A percentile compares a stretch with the other conserved stretches of the same genome.
Evolutionary conservation across 1,140 invertebrate species (phyloP).

Genomic region (Eumeta japonica): DNA sequence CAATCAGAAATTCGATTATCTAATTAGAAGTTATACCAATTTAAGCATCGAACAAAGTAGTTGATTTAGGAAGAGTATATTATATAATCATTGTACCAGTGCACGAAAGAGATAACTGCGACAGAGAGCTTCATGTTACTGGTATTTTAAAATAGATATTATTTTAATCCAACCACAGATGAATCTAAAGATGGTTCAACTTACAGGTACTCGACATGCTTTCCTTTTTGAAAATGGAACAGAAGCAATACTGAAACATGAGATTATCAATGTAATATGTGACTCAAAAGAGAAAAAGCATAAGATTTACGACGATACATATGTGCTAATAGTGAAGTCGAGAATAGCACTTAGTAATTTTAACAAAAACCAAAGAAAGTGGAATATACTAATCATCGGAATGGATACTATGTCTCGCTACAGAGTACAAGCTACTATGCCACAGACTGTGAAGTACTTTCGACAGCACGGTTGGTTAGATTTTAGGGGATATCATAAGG

Average conservation of each 20-base stretch:
- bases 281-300: conserved; percentile 7
- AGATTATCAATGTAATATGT: conserved; percentile 30
- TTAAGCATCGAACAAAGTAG: too few species aligned
- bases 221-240: conserved; percentile 20
- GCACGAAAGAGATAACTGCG: too few species aligned
- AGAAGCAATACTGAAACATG: conserved; percentile 14
- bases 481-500: conserved; percentile 56
- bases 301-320: conserved; percentile 28
- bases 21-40: too few species aligned
- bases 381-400: conserved; percentile 73
- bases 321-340: too few species aligned
- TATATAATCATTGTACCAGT: too few species aligned
- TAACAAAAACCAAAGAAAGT: conserved; percentile 8
- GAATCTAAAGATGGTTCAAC: too few species aligned
- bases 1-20: too few species aligned
- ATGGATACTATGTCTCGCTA: conserved; percentile 80
- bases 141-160: too few species aligned
- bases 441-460: conserved; percentile 67
- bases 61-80: too few species aligned
- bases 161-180: too few species aligned
- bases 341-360: not conserved
- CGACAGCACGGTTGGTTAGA: conserved; percentile 59
- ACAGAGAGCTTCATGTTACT: too few species aligned
- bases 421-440: conserved; percentile 76
- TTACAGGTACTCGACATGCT: conserved; percentile 24